Conservation (phyloP, 2,797 vertebrate species). For the Gymnopithys bicolor region DNA sequence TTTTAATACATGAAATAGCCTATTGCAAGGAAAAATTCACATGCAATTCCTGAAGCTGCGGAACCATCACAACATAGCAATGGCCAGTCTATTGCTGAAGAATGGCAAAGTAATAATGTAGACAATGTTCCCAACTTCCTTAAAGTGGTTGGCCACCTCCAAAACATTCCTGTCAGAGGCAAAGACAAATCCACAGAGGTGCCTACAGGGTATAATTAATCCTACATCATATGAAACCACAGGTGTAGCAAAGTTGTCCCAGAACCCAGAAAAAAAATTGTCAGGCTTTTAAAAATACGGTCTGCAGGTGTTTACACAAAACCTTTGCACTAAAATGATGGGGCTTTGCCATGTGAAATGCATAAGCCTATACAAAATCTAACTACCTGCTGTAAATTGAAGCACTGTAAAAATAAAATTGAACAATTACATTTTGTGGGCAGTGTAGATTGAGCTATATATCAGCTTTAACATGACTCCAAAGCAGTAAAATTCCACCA, state of each 20-base stretch:
- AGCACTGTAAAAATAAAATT: constrained; percentile 53
- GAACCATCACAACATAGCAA: neutral
- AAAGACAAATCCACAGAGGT: constrained; percentile 17
- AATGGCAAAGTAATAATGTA: neutral
- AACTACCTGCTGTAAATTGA: constrained; percentile 50
- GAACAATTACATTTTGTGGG: constrained; percentile 49
- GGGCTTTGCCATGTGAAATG: constrained; percentile 33
- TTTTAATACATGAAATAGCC: neutral
- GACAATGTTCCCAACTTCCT: neutral
- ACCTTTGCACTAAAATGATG: constrained; percentile 39
- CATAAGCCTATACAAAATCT: constrained; percentile 25
- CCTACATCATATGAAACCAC: neutral
- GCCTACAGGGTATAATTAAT: neutral
- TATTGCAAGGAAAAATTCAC: neutral
- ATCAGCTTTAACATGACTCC: constrained; percentile 32
- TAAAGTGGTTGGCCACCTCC: neutral
- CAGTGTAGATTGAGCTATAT: constrained; percentile 22
- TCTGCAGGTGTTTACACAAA: constrained; percentile 51
- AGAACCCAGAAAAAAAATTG: neutral
- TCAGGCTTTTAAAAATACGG: neutral
- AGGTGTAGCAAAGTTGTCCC: neutral
- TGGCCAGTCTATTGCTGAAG: neutral
- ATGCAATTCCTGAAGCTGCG: neutral
- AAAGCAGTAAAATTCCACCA: constrained; percentile 33
- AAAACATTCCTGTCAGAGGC: neutral